A percentile compares a stretch with the other conserved stretches of the same genome.
Evolutionary conservation across 2,113 vertebrate species (phyloP).

Genomic region (Pholis gunnellus): DNA sequence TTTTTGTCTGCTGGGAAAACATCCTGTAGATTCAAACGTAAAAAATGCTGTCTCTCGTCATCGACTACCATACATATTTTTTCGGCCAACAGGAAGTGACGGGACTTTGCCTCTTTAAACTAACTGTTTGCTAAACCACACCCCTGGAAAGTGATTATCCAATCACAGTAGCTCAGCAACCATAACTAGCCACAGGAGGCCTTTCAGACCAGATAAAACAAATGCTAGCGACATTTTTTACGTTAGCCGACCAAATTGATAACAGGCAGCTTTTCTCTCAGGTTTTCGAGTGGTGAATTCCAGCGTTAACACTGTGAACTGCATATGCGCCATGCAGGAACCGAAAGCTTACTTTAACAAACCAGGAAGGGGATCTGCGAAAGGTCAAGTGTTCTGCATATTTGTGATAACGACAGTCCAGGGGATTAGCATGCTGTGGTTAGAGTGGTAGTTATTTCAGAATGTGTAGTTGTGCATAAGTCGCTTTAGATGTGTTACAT

Average conservation of each 20-base stretch:
- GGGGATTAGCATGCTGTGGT: not conserved
- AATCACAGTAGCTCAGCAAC: not conserved
- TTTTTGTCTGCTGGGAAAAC: not conserved
- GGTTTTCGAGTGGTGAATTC: not conserved
- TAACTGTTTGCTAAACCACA: not conserved
- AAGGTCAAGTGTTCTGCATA: not conserved
- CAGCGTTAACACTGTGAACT: not conserved
- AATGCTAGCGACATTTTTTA: too few species aligned
- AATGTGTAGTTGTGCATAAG: conserved; percentile 1
- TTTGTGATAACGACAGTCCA: not conserved
- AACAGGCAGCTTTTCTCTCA: not conserved
- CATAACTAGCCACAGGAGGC: not conserved
- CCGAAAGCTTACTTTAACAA: not conserved
- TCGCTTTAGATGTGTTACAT: not conserved
- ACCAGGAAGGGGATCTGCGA: not conserved
- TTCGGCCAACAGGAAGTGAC: not conserved
- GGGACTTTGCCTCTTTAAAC: not conserved
- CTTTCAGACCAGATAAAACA: not conserved
- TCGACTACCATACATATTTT: not conserved
- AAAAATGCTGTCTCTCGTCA: not conserved
- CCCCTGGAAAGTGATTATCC: not conserved
- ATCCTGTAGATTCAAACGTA: not conserved
- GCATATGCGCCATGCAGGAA: not conserved
- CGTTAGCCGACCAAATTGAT: not conserved
- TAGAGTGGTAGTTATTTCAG: not conserved